A percentile compares a stretch with the other conserved stretches of the same genome.
Conservation (phyloP, 2,113 vertebrate species). For the Brachirus orientalis region DNA sequence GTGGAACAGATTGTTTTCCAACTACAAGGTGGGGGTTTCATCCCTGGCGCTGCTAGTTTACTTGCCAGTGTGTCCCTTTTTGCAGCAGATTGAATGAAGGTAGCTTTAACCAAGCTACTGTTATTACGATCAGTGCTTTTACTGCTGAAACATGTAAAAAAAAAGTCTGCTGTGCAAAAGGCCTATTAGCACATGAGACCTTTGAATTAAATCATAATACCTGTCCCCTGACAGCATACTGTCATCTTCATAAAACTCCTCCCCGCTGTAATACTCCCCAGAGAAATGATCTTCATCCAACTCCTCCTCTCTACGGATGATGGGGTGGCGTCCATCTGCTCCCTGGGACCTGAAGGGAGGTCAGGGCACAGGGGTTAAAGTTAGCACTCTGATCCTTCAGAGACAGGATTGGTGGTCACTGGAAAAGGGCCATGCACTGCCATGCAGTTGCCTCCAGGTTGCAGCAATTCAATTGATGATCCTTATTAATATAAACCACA, state of each 20-base stretch:
- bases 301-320: slow-evolving; percentile 91
- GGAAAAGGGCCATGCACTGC: slow-evolving; percentile 59
- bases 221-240: slow-evolving; percentile 89
- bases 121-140: too few species aligned
- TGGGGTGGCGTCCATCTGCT: slow-evolving; percentile 87
- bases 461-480: slow-evolving; percentile 52
- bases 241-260: slow-evolving; percentile 94
- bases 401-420: not conserved
- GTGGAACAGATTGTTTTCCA: too few species aligned
- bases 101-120: too few species aligned
- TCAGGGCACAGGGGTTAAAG: slow-evolving; percentile 7
- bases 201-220: too few species aligned
- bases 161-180: too few species aligned
- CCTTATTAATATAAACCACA: slow-evolving; percentile 21
- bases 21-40: too few species aligned
- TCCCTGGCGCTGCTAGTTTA: too few species aligned
- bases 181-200: too few species aligned
- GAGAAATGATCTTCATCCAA: slow-evolving; percentile 86
- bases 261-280: slow-evolving; percentile 95
- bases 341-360: slow-evolving; percentile 85
- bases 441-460: slow-evolving; percentile 76
- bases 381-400: not conserved
- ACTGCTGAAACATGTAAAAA: too few species aligned
- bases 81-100: too few species aligned
- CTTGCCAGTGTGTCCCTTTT: too few species aligned